Percentiles rank a stretch among this genome's conserved stretches.
Evolutionary conservation across 1,140 invertebrate species (phyloP).

Genomic region (Micrasema minimum): DNA sequence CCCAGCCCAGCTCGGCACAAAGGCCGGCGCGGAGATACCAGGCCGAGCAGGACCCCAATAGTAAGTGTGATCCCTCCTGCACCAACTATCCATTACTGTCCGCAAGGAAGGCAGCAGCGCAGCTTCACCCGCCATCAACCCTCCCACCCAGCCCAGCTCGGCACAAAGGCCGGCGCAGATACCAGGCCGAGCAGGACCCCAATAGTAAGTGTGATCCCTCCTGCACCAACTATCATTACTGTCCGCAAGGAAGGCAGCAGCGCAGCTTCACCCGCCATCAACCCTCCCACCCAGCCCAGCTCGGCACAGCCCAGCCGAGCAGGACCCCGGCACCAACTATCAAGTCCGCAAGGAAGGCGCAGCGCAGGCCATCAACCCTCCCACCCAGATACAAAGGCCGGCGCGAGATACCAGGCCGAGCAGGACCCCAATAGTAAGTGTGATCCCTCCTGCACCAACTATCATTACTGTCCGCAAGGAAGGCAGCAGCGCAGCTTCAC

Average conservation of each 20-base stretch:
- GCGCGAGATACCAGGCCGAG: constrained; percentile 16
- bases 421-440: constrained; percentile 29
- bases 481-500: constrained; percentile 27
- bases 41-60: too few species aligned
- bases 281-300: constrained; percentile 24
- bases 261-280: constrained; percentile 35
- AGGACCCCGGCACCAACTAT: too few species aligned
- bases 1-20: constrained; percentile 31
- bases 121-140: constrained; percentile 33
- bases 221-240: too few species aligned
- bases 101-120: constrained; percentile 37
- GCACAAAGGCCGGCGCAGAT: constrained; percentile 17
- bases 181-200: too few species aligned
- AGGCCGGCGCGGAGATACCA: constrained; percentile 22
- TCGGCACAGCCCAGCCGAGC: constrained; percentile 22
- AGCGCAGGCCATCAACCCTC: constrained; percentile 35
- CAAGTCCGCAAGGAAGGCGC: constrained; percentile 38
- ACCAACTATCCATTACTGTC: too few species aligned
- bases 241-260: constrained; percentile 38
- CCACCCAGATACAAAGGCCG: constrained; percentile 15
- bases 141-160: constrained; percentile 28
- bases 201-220: too few species aligned
- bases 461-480: too few species aligned
- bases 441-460: too few species aligned
- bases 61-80: too few species aligned